Conservation (phyloP, 2,797 vertebrate species). For the Peromyscus melanophrys region DNA sequence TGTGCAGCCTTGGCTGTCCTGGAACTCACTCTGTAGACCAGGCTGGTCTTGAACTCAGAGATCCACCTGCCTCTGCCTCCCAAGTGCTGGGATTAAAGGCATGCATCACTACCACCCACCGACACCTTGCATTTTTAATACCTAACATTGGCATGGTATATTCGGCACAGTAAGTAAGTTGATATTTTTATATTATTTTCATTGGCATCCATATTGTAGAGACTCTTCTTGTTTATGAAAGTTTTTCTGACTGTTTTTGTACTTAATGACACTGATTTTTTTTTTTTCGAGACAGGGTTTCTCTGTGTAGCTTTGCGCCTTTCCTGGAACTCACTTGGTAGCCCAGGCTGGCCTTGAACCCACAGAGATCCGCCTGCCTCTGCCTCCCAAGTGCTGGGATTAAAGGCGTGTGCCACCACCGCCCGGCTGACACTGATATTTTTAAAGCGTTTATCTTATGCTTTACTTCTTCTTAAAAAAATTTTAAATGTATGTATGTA, state of each 20-base stretch:
- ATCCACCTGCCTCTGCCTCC: neutral
- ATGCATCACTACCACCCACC: too few species aligned
- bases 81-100: neutral
- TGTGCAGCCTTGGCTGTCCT: neutral
- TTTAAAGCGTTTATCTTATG: neutral
- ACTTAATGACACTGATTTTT: neutral
- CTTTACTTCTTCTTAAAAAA: neutral
- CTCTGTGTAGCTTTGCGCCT: too few species aligned
- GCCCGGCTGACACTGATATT: neutral
- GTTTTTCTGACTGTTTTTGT: neutral
- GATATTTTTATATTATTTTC: conserved; percentile 12
- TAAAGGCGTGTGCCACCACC: too few species aligned
- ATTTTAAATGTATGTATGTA: neutral
- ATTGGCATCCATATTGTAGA: neutral
- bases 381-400: too few species aligned
- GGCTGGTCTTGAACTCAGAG: neutral
- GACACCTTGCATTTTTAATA: neutral
- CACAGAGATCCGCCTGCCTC: too few species aligned
- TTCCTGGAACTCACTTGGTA: too few species aligned
- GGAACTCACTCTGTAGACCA: neutral
- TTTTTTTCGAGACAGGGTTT: too few species aligned
- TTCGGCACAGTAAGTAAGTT: neutral
- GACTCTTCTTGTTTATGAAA: neutral
- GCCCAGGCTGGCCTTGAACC: too few species aligned
- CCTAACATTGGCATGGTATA: neutral